Percentiles rank a stretch among this genome's conserved stretches.
Evolutionary conservation across 2,797 vertebrate genomes (phyloP).

Genomic region (Moxostoma hubbsi): DNA sequence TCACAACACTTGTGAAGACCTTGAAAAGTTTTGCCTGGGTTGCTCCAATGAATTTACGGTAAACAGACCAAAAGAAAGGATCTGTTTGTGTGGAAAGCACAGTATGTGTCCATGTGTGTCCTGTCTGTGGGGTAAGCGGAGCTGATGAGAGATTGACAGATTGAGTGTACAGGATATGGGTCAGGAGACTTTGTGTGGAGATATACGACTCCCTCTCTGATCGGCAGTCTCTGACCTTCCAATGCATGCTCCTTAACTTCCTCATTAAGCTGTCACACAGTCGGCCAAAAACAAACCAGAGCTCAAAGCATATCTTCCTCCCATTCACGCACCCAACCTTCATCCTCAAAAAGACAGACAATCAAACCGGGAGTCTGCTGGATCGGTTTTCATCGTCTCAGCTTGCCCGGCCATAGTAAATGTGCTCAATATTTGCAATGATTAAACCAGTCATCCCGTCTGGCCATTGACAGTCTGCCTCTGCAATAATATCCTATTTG

Average conservation of each 20-base stretch:
- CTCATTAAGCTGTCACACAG: slow-evolving; percentile 51
- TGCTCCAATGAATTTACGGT: slow-evolving; percentile 19
- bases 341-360: slow-evolving; percentile 30
- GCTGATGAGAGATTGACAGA: slow-evolving; percentile 49
- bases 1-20: not conserved
- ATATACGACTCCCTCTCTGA: slow-evolving; percentile 49
- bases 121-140: slow-evolving; percentile 32
- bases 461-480: slow-evolving; percentile 58
- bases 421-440: slow-evolving; percentile 31
- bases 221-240: slow-evolving; percentile 45
- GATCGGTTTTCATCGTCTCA: slow-evolving; percentile 33
- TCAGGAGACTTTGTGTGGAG: slow-evolving; percentile 48
- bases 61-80: slow-evolving; percentile 13
- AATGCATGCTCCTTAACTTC: slow-evolving; percentile 50
- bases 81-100: slow-evolving; percentile 26
- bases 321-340: slow-evolving; percentile 42
- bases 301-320: slow-evolving; percentile 40
- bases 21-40: slow-evolving; percentile 4
- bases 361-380: slow-evolving; percentile 2
- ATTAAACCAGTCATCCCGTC: slow-evolving; percentile 22
- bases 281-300: slow-evolving; percentile 51
- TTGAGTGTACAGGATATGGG: slow-evolving; percentile 50
- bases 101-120: slow-evolving; percentile 21
- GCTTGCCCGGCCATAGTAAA: slow-evolving; percentile 23
- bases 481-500: slow-evolving; percentile 77